phyloP scores from a whole-genome alignment of 2,113 vertebrate genomes.

The Maccullochella peelii region DNA sequence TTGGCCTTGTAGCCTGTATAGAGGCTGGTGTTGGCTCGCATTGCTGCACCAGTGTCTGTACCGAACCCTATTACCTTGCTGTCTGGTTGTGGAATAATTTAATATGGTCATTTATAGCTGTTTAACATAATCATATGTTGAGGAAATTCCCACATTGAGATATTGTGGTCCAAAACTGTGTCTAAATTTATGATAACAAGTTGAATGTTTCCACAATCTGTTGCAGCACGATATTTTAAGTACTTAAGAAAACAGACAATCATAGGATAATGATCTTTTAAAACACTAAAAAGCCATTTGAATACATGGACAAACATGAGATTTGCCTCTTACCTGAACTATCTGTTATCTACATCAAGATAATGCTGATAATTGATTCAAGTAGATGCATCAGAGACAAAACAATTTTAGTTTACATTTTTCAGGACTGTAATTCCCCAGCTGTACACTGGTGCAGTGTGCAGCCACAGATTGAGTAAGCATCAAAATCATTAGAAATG shows the following conservation, averaged over 20 bases:
- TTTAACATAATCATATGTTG: not conserved
- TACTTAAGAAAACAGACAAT: not conserved
- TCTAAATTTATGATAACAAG: not conserved
- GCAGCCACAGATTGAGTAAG: not conserved
- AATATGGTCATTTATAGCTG: not conserved
- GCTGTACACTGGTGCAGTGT: not conserved
- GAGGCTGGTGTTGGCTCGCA: slow-evolving; percentile 18
- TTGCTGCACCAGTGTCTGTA: slow-evolving; percentile 5
- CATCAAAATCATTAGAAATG: not conserved
- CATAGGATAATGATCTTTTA: not conserved
- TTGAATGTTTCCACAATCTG: not conserved
- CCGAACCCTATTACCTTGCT: slow-evolving; percentile 6
- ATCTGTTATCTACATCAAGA: not conserved
- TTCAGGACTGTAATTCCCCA: not conserved
- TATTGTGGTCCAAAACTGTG: not conserved
- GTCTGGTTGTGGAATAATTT: slow-evolving; percentile 3
- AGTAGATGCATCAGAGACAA: not conserved
- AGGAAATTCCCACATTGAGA: not conserved
- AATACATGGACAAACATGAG: not conserved
- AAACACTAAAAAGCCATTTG: not conserved
- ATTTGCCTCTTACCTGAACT: not conserved
- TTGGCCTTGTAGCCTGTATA: slow-evolving; percentile 32
- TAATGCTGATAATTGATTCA: not conserved
- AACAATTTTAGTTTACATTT: not conserved
- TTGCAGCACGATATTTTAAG: not conserved